Evolutionary conservation across 53 echinoderm and acorn worm species (phyloP).

Genomic region (Echinarachnius parma): DNA sequence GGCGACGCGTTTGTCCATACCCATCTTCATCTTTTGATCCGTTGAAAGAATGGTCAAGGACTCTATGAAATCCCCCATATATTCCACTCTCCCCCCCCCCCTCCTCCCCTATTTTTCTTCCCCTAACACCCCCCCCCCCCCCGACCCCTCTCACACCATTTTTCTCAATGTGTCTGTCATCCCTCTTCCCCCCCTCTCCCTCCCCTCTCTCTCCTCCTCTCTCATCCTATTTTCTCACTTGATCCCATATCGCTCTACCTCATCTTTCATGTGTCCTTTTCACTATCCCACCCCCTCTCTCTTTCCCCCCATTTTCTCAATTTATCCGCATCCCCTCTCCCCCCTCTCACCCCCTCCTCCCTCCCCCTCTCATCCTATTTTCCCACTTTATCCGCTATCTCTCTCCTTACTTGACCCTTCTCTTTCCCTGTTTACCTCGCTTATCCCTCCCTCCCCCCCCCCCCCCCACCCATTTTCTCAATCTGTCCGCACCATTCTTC

Average conservation of each 20-base stretch:
- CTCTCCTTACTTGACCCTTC: not conserved
- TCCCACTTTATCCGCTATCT: not conserved
- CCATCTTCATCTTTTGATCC: not conserved
- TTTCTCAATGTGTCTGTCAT: not conserved
- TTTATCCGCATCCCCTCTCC: not conserved
- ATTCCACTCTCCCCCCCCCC: not conserved
- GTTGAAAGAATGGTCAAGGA: not conserved
- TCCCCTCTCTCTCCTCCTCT: not conserved
- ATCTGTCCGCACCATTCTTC: not conserved
- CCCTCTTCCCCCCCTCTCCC: not conserved
- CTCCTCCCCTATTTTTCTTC: not conserved
- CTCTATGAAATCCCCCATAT: not conserved
- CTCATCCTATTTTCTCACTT: not conserved
- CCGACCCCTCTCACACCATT: not conserved
- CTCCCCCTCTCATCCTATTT: not conserved
- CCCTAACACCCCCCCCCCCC: not conserved
- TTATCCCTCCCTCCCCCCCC: not conserved
- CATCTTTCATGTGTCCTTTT: not conserved
- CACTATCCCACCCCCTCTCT: not conserved
- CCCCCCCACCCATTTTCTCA: not conserved
- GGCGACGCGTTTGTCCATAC: not conserved
- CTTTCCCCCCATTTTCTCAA: not conserved
- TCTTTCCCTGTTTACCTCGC: not conserved
- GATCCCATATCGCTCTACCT: not conserved
- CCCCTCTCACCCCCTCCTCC: not conserved